Evolutionary conservation across 2,113 vertebrate genomes (phyloP).

Genomic region (Melanerpes formicivorus): DNA sequence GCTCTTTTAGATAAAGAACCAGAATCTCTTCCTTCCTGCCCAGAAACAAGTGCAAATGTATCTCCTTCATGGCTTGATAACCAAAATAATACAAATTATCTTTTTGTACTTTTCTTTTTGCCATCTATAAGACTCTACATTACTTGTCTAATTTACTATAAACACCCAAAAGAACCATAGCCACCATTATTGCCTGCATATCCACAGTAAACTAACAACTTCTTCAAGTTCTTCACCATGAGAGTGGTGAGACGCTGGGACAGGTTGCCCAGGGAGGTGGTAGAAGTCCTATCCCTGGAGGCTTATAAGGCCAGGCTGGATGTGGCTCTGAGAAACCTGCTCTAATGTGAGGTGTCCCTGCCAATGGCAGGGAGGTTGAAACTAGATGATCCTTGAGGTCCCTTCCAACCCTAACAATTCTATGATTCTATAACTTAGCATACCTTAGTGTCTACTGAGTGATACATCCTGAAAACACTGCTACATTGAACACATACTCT

Average conservation of each 20-base stretch:
- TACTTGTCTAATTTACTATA: neutral
- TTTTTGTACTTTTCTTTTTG: neutral
- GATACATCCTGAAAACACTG: neutral
- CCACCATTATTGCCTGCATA: fast-evolving
- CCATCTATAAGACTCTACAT: neutral
- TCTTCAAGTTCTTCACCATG: too few species aligned
- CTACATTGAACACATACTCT: neutral
- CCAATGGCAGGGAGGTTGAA: too few species aligned
- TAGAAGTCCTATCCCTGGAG: too few species aligned
- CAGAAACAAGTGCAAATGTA: fast-evolving
- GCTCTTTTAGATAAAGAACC: neutral
- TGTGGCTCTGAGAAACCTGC: too few species aligned
- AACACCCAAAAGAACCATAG: neutral
- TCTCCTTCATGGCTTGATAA: neutral
- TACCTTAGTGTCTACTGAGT: neutral
- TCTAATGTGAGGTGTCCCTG: too few species aligned
- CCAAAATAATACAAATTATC: neutral
- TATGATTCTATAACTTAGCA: neutral
- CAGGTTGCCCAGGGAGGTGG: too few species aligned
- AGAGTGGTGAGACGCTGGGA: too few species aligned
- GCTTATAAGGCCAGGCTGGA: too few species aligned
- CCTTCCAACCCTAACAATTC: too few species aligned
- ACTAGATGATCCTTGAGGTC: too few species aligned
- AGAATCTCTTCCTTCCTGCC: neutral
- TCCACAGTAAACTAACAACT: neutral